Evolutionary conservation across 1,140 invertebrate genomes (phyloP), one percentile per base, ranked within the genome.

Genomic region (Nylanderia fulva): DNA sequence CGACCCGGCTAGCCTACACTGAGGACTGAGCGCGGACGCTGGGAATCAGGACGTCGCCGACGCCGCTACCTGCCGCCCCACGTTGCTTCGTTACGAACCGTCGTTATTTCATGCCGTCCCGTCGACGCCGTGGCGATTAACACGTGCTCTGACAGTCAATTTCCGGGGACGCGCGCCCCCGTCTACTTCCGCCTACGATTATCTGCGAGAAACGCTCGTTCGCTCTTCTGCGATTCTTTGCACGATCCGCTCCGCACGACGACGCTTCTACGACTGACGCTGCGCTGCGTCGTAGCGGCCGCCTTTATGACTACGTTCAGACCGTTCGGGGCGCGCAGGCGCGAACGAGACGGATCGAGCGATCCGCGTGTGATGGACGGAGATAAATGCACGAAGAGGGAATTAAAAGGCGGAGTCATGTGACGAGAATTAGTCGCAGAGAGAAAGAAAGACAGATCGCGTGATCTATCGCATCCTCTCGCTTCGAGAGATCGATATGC

Each of bases 1-100:
- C 93, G 93, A 91, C 94, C 94, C 94, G 94, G 93, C 94, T 95
- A 95, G 94, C 92, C 93, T 94, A 92, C 94, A 95, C 94, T 95
- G 94, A 94, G 93, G 93, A 93, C 94, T 95, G 93, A 95, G 94
- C 89, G 87, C 94, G 94, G 94, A 93, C 92, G 91, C 90, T 87
- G 91, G 72, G 91, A 91, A 83, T 92, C 87, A 92, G 88, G 84
- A 86, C 88, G 90, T 87, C 84, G 86, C 29, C 88, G 90, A 87
- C 84, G 86, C 29, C 76, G 87, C 56, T 86, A 69, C 56, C 60
- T 61, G 76, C 83, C 64, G 85, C 90, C 88, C 86, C n/a, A n/a
- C 72, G 74, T 90, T 69, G 90, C 91, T 90, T 84, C 69, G 90
- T 84, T 91, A 45, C 54, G 84, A 71, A 74, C 76, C 66, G 85